These are phyloP conservation scores for Indicator indicator DNA, from an alignment of 2,113 vertebrate genomes.

Conservation along the genomic window DNA sequence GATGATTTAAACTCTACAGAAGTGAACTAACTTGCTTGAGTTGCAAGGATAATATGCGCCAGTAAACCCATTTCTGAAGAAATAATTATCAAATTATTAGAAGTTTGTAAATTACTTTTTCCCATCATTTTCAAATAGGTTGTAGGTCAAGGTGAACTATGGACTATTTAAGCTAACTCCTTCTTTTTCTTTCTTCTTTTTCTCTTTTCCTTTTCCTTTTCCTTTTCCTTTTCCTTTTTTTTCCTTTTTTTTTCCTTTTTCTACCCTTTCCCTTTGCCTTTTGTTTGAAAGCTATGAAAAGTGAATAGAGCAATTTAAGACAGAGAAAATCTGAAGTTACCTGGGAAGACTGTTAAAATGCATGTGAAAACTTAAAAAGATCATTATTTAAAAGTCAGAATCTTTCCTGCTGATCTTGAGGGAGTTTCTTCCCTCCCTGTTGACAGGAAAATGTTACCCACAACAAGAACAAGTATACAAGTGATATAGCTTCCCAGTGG, in stretches of 20 bases:
- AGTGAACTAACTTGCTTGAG: not conserved
- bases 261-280: not conserved
- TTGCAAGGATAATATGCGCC: not conserved
- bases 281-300: not conserved
- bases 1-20: not conserved
- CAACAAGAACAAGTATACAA: not conserved
- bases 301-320: not conserved
- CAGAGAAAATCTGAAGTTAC: not conserved
- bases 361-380: not conserved
- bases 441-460: not conserved
- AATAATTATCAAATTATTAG: not conserved
- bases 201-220: not conserved
- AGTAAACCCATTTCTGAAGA: not conserved
- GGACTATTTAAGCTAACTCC: not conserved
- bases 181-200: not conserved
- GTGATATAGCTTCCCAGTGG: not conserved
- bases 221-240: not conserved
- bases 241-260: no score
- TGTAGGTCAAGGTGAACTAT: not conserved
- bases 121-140: not conserved
- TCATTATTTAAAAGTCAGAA: not conserved
- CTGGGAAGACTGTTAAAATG: not conserved
- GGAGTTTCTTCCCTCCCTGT: not conserved
- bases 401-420: not conserved
- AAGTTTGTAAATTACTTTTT: not conserved